phyloP scores from a whole-genome alignment of 2,888 invertebrate genomes.

The Melanophora roralis region DNA sequence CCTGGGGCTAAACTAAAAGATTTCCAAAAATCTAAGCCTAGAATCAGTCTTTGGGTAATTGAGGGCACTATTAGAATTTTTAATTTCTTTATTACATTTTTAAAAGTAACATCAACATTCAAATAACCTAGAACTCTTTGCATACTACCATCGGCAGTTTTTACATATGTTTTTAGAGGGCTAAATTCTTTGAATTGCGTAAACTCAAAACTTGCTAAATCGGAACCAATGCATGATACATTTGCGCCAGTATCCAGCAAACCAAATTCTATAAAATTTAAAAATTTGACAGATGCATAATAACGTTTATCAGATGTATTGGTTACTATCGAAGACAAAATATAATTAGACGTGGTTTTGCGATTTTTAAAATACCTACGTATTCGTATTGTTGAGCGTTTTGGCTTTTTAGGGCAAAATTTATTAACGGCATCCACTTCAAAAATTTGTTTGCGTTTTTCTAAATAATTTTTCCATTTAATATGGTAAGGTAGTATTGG shows the following conservation, averaged over 20 bases:
- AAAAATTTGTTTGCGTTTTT: too few species aligned
- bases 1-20: too few species aligned
- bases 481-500: neutral
- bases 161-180: neutral
- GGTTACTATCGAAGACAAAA: neutral
- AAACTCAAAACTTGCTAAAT: too few species aligned
- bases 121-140: neutral
- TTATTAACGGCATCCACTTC: neutral
- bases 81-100: too few species aligned
- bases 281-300: neutral
- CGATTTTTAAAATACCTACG: slow-evolving; percentile 2
- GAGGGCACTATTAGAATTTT: too few species aligned
- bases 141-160: neutral
- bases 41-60: too few species aligned
- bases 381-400: too few species aligned
- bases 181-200: neutral
- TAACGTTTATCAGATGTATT: neutral
- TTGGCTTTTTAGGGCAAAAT: neutral
- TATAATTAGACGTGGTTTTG: neutral
- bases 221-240: too few species aligned
- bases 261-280: neutral
- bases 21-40: too few species aligned
- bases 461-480: too few species aligned
- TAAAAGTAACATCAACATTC: neutral
- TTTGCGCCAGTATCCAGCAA: too few species aligned